Percentiles rank a stretch among this genome's conserved stretches.
phyloP scores from a whole-genome alignment of 2,113 vertebrate genomes.

The Microcebus jonahi region DNA sequence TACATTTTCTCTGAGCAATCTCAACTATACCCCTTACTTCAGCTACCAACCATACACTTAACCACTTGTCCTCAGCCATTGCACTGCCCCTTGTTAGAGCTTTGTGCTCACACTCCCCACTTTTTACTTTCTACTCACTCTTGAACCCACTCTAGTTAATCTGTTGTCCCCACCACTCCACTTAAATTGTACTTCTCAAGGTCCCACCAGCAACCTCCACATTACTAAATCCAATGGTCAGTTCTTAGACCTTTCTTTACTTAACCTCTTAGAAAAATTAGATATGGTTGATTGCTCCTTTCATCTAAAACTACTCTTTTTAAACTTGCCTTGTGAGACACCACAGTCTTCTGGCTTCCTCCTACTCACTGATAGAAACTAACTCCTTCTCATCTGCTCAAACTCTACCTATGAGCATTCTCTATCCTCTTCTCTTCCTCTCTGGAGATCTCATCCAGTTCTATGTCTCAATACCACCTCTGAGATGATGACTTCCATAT shows the following conservation, averaged over 20 bases:
- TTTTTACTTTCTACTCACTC: not conserved
- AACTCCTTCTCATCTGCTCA: not conserved
- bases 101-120: not conserved
- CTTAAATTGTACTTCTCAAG: not conserved
- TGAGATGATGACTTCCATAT: conserved; percentile 1
- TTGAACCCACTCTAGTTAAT: not conserved
- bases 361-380: not conserved
- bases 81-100: not conserved
- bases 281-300: not conserved
- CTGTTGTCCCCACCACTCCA: not conserved
- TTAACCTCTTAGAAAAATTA: not conserved
- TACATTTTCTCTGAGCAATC: not conserved
- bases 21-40: not conserved
- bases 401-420: not conserved
- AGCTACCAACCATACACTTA: not conserved
- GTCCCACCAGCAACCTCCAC: not conserved
- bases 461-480: not conserved
- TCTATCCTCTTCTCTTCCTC: not conserved
- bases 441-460: not conserved
- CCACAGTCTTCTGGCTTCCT: not conserved
- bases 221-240: not conserved
- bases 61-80: not conserved
- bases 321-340: not conserved
- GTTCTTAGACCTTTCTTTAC: not conserved
- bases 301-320: not conserved